Conservation (phyloP, 2,113 vertebrate species). For the Callocephalon fimbriatum region DNA sequence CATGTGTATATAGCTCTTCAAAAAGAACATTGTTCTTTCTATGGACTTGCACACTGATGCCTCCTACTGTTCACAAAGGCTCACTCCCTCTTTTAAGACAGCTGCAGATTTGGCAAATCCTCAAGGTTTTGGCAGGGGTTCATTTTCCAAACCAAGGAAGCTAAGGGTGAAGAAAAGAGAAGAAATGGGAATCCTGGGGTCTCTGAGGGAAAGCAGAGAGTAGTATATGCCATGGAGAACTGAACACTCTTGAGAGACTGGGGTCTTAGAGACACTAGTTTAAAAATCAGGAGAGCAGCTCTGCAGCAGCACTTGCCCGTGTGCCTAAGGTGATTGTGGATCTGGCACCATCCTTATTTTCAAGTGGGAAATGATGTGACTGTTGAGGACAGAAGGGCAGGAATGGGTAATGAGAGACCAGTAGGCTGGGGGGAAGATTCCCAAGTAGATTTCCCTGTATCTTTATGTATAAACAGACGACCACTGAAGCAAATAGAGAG, state of each 20-base stretch:
- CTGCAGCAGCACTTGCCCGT: background rate
- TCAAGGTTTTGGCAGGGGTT: background rate
- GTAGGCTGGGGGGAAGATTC: background rate
- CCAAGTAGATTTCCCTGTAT: too few species aligned
- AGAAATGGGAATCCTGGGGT: background rate
- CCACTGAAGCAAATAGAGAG: background rate
- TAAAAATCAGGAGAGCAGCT: background rate
- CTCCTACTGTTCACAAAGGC: background rate
- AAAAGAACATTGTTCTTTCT: background rate
- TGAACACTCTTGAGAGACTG: background rate
- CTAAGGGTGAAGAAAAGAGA: background rate
- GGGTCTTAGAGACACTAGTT: background rate
- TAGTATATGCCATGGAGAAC: background rate
- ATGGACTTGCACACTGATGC: background rate
- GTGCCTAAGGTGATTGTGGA: background rate
- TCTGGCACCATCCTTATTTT: background rate
- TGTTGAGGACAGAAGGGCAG: background rate
- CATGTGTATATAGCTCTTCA: background rate
- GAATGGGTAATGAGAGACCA: rapidly evolving
- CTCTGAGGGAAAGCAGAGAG: background rate
- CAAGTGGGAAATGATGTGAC: background rate
- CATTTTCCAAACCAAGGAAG: background rate
- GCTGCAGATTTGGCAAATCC: background rate
- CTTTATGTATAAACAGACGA: background rate
- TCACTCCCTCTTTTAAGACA: background rate